phyloP scores from a whole-genome alignment of 1,140 invertebrate species.

The Solen grandis region DNA sequence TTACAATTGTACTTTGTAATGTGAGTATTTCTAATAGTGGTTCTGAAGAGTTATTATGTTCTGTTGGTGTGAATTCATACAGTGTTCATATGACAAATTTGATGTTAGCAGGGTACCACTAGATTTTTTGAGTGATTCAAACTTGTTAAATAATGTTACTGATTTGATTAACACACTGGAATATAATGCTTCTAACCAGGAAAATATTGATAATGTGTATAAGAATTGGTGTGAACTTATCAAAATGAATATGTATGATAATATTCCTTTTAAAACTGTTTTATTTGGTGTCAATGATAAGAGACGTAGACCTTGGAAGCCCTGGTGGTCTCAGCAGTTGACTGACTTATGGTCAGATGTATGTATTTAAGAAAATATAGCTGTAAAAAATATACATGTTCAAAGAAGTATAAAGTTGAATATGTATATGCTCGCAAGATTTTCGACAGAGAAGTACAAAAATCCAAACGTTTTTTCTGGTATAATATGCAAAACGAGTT shows the following conservation, averaged over 20 bases:
- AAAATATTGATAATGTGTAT: slow-evolving; percentile 10
- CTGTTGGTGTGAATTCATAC: background rate
- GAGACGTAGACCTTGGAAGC: background rate
- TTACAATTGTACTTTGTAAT: too few relatives aligned
- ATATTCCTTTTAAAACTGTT: slow-evolving; percentile 14
- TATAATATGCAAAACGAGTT: slow-evolving; percentile 12
- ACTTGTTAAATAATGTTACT: background rate
- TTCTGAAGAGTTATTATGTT: background rate
- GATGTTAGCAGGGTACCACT: slow-evolving; percentile 1
- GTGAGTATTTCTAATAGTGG: background rate
- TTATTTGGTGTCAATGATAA: background rate
- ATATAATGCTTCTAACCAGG: background rate
- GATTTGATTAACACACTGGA: background rate
- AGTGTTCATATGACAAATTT: background rate
- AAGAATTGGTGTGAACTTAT: slow-evolving; percentile 12
- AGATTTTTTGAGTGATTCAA: background rate
- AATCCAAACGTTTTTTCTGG: slow-evolving; percentile 2
- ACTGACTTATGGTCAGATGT: too few relatives aligned
- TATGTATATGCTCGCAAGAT: background rate
- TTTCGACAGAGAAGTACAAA: slow-evolving; percentile 32
- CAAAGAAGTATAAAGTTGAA: background rate
- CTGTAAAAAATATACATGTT: background rate
- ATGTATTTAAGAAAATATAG: too few relatives aligned
- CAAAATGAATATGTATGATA: slow-evolving; percentile 7
- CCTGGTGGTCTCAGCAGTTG: too few relatives aligned